Evolutionary conservation across 1,140 invertebrate species (phyloP).

Genomic region (Drosophila mojavensis): DNA sequence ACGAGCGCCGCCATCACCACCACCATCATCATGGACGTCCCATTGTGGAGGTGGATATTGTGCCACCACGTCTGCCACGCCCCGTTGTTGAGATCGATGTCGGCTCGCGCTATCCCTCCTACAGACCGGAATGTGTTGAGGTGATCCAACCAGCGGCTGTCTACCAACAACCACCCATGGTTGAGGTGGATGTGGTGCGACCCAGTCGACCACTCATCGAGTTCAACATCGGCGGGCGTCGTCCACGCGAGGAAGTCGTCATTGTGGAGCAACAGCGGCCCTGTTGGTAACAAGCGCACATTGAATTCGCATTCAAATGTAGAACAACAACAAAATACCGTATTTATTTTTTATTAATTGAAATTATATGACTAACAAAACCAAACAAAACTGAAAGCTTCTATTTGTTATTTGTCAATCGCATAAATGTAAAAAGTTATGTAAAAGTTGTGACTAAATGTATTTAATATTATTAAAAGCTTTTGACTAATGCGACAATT

Average conservation of each 20-base stretch:
- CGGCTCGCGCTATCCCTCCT: constrained; percentile 55
- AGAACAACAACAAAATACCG: constrained; percentile 7
- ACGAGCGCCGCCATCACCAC: constrained; percentile 64
- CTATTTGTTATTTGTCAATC: constrained; percentile 61
- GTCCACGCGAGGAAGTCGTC: constrained; percentile 63
- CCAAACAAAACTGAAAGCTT: constrained; percentile 24
- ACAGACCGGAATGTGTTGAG: constrained; percentile 52
- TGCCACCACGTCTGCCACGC: constrained; percentile 61
- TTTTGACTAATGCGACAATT: too few species aligned
- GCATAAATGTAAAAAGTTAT: constrained; percentile 56
- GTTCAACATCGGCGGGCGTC: constrained; percentile 67
- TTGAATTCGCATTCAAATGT: constrained; percentile 26
- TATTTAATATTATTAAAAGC: too few species aligned
- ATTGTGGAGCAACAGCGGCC: constrained; percentile 65
- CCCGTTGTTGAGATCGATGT: constrained; percentile 67
- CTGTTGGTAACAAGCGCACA: constrained; percentile 48
- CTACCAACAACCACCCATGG: constrained; percentile 67
- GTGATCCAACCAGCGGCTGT: constrained; percentile 62
- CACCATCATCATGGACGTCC: constrained; percentile 62
- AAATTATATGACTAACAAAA: constrained; percentile 27
- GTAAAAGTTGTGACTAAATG: constrained; percentile 14
- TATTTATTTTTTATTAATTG: constrained; percentile 48
- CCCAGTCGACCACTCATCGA: constrained; percentile 66
- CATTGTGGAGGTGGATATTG: constrained; percentile 72
- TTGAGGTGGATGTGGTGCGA: constrained; percentile 68